Percentiles rank a stretch among this genome's conserved stretches.
Evolutionary conservation across 2,113 vertebrate species (phyloP).

Genomic region (Anhinga rufa): DNA sequence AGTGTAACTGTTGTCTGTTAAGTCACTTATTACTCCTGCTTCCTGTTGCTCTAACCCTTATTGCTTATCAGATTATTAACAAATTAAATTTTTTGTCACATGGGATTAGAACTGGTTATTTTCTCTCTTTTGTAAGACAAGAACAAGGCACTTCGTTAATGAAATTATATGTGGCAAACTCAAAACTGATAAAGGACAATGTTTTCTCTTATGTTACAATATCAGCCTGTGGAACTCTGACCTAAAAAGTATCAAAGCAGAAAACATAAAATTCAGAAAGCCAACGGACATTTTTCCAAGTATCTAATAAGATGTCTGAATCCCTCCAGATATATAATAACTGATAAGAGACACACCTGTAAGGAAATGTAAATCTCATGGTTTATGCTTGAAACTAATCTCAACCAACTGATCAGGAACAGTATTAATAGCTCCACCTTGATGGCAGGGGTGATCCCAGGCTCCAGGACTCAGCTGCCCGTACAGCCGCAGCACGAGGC

Average conservation of each 20-base stretch:
- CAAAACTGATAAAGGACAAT: neutral
- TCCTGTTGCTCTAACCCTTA: neutral
- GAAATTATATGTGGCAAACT: neutral
- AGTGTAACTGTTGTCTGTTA: neutral
- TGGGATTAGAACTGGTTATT: neutral
- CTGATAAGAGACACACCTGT: neutral
- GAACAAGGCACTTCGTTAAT: neutral
- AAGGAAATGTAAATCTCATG: neutral
- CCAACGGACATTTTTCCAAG: neutral
- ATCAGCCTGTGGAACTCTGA: neutral
- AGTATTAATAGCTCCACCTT: neutral
- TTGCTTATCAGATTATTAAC: neutral
- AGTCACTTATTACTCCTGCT: neutral
- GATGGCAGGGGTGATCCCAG: rapidly evolving
- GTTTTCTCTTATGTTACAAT: neutral
- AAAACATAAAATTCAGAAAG: neutral
- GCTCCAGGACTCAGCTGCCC: neutral
- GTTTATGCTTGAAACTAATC: neutral
- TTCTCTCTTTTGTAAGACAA: neutral
- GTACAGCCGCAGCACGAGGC: rapidly evolving
- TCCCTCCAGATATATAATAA: neutral
- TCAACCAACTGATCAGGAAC: neutral
- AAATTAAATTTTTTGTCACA: neutral
- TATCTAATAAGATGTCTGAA: neutral
- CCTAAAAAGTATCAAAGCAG: neutral